Conservation (phyloP, 2,797 vertebrate species). For the Scolopax rusticola region DNA sequence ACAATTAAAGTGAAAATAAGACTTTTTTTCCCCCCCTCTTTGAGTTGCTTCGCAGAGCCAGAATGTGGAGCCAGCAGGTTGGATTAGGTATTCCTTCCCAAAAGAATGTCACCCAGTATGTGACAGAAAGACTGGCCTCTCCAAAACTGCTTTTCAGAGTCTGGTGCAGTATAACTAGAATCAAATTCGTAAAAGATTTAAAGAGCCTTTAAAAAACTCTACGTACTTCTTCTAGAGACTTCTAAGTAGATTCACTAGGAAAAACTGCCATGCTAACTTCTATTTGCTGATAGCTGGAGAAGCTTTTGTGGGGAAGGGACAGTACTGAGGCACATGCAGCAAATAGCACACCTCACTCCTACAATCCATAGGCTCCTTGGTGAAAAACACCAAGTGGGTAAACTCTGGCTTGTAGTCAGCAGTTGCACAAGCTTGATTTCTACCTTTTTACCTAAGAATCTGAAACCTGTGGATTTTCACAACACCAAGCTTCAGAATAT, state of each 20-base stretch:
- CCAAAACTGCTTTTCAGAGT: background rate
- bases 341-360: background rate
- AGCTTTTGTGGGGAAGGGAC: background rate
- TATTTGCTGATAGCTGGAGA: background rate
- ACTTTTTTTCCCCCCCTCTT: too few species aligned
- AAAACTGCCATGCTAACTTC: background rate
- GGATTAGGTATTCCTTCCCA: background rate
- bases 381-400: background rate
- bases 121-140: background rate
- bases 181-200: background rate
- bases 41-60: background rate
- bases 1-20: background rate
- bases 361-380: background rate
- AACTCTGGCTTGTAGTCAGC: background rate
- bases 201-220: background rate
- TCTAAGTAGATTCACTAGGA: background rate
- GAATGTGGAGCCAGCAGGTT: background rate
- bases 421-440: background rate
- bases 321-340: rapidly evolving
- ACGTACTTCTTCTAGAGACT: background rate
- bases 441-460: background rate
- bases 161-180: background rate
- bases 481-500: background rate
- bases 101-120: rapidly evolving
- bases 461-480: background rate